Conservation (phyloP, 2,113 vertebrate species). For the Lamprologus lemairii region DNA sequence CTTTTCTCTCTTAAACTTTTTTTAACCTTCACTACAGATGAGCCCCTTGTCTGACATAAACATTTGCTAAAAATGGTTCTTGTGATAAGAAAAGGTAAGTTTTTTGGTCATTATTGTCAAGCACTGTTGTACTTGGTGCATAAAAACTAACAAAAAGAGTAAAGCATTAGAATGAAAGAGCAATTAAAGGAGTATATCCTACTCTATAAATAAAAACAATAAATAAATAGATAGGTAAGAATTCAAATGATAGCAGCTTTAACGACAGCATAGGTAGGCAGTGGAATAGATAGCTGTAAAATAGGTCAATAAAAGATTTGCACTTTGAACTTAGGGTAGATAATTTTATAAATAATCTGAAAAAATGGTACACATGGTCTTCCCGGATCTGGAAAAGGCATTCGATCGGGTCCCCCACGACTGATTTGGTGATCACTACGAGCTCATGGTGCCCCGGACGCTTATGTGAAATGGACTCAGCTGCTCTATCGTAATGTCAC, state of each 20-base stretch:
- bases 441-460: not conserved
- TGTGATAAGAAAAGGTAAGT: not conserved
- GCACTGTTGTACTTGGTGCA: not conserved
- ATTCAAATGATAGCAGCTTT: not conserved
- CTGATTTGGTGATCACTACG: not conserved
- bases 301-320: not conserved
- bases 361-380: not conserved
- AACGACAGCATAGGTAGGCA: not conserved
- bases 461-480: not conserved
- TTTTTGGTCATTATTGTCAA: not conserved
- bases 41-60: not conserved
- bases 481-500: not conserved
- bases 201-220: not conserved
- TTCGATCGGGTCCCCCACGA: rapidly evolving
- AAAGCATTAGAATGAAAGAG: not conserved
- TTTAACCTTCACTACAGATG: not conserved
- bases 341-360: not conserved
- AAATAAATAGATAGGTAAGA: not conserved
- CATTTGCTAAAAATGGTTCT: not conserved
- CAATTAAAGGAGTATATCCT: not conserved
- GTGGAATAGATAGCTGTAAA: not conserved
- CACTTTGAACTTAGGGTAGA: not conserved
- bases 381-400: not conserved
- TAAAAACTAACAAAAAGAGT: not conserved
- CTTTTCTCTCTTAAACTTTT: not conserved